Base-by-base conservation (phyloP, 2,797 vertebrate species). In the Synaphobranchus kaupii region DNA sequence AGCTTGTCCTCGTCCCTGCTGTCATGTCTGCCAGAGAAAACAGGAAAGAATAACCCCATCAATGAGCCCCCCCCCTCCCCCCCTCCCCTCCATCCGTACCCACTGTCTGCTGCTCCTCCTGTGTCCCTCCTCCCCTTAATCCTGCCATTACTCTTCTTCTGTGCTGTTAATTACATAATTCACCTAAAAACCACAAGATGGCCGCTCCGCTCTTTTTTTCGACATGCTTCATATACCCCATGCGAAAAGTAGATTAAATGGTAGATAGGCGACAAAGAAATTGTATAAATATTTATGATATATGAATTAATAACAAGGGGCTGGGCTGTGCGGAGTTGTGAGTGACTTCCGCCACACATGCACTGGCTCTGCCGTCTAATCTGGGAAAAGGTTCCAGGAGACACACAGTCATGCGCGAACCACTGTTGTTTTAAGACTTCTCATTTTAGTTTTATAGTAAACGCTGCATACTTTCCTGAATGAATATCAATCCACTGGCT, bases 1-100 rank as follows among this genome's bases (percentile, higher is more conserved):
- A 86, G 84, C 84, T 85, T 82, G 76, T 88, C 84, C 84, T 86
- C 71, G 48, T 88, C 81, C 76, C 78, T 83, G 56, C 84, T 88
- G 87, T 89, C 86, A 86, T 78, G 66, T 88, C 80, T 86, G 88
- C 63, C 52, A 78, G 54, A 63, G 80, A 63, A 80, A 73, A 86
- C 63, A 66, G 88, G 68, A 86, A 84, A 83, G 60, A 39, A 76
- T 80, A 86, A 71, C 66, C 63, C 60, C 39, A 87, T 44, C 83
- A 84, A 76, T 50, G 66, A 5, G 63, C 60, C 34, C 10, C 68
- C n/a, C 85, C 63, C 25, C 31, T 54, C 44, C 22, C 13, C 66
- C 66, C 50, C 22, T 20, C 63, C 83, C 44, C 52, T 12, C n/a
- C 31, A 39, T 84, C 83, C 25, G 54, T 9, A 80, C 76, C 34